Evolutionary conservation across 2,888 invertebrate genomes (phyloP), one percentile per base, ranked within the genome.

Genomic region (Agonopterix alstromeriana): DNA sequence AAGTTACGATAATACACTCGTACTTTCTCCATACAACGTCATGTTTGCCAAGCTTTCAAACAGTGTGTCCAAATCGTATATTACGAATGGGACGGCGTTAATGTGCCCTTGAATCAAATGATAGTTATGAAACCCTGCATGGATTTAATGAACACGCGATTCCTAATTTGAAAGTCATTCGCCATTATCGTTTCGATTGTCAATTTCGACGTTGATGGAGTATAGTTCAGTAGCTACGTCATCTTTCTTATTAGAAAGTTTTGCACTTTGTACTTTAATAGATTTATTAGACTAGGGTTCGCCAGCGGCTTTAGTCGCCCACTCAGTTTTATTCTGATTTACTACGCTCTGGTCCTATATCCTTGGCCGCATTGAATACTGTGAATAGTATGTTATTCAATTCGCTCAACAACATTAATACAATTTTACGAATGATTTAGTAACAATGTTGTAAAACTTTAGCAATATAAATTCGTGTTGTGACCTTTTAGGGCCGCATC

Each of bases 101-200:
- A 63, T 64, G 62, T 63, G 60, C 57, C 64, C 67, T 66, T 66
- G 66, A 70, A 72, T 73, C 67, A 66, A 73, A 71, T 69, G 69
- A 74, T 78, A 73, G 69, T 70, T 66, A 61, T 62, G 64, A 60
- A 61, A 58, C 68, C 64, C 61, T 61, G 60, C 53, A 54, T 55
- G 51, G 60, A 57, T 61, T 64, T 73, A 74, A 77, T 76, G 73
- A 73, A 68, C 69, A 57, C 49, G 57, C 67, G 67, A 63, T 68
- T 61, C 60, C 56, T 64, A 66, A 70, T 69, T 64, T 70, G 65
- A 76, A 68, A 73, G 74, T 77, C 72, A 75, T 73, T 63, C 57
- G 57, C 66, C 62, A 67, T 68, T 65, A 62, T 56, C 61, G 57
- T 58, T 53, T 55, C 10, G 38, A 49, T 50, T 52, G 54, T 52